These are phyloP conservation scores for Ariopsis seemanni DNA, from an alignment of 2,113 vertebrate genomes.

Conservation along the genomic window DNA sequence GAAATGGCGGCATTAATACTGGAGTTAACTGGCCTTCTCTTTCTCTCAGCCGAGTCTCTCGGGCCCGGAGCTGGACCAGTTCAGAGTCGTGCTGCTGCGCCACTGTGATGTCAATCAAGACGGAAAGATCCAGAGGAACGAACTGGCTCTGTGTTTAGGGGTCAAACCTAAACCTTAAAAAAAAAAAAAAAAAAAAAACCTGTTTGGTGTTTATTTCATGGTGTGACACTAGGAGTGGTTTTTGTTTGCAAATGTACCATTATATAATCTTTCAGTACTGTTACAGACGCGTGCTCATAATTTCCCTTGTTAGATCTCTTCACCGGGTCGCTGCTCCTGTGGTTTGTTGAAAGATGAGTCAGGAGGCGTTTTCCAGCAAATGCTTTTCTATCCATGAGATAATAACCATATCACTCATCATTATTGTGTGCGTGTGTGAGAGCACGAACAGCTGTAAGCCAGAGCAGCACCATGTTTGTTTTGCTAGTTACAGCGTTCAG, in stretches of 20 bases:
- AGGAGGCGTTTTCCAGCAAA: background rate
- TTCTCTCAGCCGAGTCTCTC: conserved; percentile 84
- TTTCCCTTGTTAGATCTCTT: too few relatives aligned
- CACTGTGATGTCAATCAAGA: conserved; percentile 95
- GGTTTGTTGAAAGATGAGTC: background rate
- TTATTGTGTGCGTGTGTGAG: background rate
- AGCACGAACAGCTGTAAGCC: background rate
- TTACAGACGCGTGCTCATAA: background rate
- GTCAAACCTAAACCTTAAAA: conserved; percentile 75
- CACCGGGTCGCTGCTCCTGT: background rate
- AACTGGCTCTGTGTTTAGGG: conserved; percentile 90
- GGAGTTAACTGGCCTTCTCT: background rate
- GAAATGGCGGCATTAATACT: background rate
- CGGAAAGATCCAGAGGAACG: conserved; percentile 93
- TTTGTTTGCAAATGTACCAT: background rate
- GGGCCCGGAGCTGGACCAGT: conserved; percentile 84
- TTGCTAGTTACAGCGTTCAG: background rate
- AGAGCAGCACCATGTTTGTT: background rate
- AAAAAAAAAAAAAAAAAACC: background rate
- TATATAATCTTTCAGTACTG: background rate
- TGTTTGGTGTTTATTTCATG: background rate
- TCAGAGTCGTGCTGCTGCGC: conserved; percentile 81
- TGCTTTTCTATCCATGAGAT: background rate
- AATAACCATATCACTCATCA: background rate
- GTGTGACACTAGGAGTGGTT: background rate